These are phyloP conservation scores for Pristionchus mayeri DNA, from an alignment of 2,888 invertebrate genomes.

Conservation along the genomic window DNA sequence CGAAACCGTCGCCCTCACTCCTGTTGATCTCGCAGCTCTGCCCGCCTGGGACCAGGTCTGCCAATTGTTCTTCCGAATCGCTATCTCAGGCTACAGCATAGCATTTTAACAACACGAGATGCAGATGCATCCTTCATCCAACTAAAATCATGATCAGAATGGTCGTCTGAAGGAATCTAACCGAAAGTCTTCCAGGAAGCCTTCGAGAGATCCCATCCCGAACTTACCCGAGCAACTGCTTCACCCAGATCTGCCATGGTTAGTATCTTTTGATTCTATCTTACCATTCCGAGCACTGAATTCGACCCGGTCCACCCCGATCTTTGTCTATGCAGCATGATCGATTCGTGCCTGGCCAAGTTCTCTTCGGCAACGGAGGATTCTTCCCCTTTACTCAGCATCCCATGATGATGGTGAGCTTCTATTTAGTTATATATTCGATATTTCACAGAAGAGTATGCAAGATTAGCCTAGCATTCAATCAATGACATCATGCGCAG, in stretches of 20 bases:
- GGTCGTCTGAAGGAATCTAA: neutral
- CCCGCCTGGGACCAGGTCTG: slow-evolving; percentile 33
- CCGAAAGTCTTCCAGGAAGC: neutral
- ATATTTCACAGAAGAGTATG: too few species aligned
- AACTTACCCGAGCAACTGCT: neutral
- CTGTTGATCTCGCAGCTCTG: slow-evolving; percentile 19
- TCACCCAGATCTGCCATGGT: neutral
- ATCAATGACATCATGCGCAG: too few species aligned
- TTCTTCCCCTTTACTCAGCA: neutral
- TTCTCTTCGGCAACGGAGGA: slow-evolving; percentile 26
- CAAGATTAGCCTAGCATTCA: too few species aligned
- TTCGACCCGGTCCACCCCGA: too few species aligned
- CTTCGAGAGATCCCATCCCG: slow-evolving; percentile 26
- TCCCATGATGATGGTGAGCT: slow-evolving; percentile 6
- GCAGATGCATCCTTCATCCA: neutral
- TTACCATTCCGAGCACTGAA: neutral
- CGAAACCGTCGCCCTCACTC: slow-evolving; percentile 17
- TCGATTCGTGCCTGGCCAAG: neutral
- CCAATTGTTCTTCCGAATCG: too few species aligned
- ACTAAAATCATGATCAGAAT: too few species aligned
- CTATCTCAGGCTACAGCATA: too few species aligned
- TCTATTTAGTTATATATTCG: too few species aligned
- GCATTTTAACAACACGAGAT: neutral
- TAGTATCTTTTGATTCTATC: neutral
- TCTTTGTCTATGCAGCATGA: neutral